Base-by-base conservation (phyloP, 1,140 invertebrate genomes). In the Polypedilum vanderplanki region DNA sequence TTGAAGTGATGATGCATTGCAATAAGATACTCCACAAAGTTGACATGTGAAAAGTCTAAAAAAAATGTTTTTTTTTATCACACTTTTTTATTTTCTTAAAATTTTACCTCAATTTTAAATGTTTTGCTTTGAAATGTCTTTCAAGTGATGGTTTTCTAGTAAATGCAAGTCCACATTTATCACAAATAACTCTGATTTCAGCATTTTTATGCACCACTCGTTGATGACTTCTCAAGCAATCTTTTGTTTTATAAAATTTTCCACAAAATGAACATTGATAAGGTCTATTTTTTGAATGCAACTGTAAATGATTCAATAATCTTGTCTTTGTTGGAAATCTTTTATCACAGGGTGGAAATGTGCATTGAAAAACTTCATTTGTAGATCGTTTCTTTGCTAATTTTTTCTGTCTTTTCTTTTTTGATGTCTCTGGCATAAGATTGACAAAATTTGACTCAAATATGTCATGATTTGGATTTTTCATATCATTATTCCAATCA, bases 171-270 rank as follows among this genome's bases (percentile, higher is more conserved):
- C 65, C 65, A 70, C 65, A 70, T 5, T 3, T 20, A 70, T 70
- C 65, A 70, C 65, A 70, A 57, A 57, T 57, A n/a, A 57, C 46
- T 57, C 46, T 57, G 3, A 57, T 12, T 12, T 57, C 46, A 57
- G 46, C 46, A 57, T 57, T 57, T n/a, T 15, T 57, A 15, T 57
- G 46, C 15, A 57, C 46, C 4, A 57, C 46, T n/a, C 46, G 46
- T 57, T 57, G 46, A 57, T 57, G 46, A 57, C 46, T 57, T 57
- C 46, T 57, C 3, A 57, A n/a, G n/a, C 46, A 57, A 12, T 57
- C 46, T 57, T 57, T 57, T 0, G 46, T 57, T 57, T 57, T 57
- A n/a, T 57, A 57, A 57, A 57, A 57, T 57, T 57, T 57, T n/a
- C 46, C 46, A 57, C 46, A 57, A 57, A 57, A 57, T 57, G 46